Percentiles rank a stretch among this genome's conserved stretches.
These are phyloP conservation scores for Drosophila anceps DNA, from an alignment of 2,888 invertebrate genomes.

Conservation along the genomic window DNA sequence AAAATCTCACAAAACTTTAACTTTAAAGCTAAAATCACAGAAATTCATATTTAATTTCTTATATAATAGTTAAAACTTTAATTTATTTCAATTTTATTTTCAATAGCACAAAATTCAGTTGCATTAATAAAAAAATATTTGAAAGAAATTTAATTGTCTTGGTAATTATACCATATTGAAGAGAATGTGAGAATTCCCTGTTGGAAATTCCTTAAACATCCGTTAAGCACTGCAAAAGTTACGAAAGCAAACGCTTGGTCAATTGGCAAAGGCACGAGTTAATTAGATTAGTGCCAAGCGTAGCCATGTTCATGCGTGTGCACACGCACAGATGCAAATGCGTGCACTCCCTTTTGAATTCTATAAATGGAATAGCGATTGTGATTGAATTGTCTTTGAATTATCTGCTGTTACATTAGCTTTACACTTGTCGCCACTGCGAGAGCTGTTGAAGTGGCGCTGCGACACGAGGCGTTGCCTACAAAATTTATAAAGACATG, in stretches of 20 bases:
- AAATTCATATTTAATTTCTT: neutral
- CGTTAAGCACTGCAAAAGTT: neutral
- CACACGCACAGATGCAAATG: neutral
- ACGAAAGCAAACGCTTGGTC: neutral
- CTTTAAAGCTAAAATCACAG: neutral
- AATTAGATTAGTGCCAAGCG: constrained; percentile 4
- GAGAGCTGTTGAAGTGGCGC: neutral
- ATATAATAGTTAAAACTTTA: neutral
- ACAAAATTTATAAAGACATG: neutral
- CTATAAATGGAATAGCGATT: constrained; percentile 3
- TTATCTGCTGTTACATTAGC: neutral
- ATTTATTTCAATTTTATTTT: neutral
- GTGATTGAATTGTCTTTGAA: constrained; percentile 2
- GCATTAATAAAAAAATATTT: neutral
- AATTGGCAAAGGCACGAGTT: neutral
- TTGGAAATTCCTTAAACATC: neutral
- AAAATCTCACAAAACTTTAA: neutral
- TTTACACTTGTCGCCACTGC: neutral
- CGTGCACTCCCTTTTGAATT: neutral
- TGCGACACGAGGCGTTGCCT: neutral
- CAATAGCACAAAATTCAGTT: neutral
- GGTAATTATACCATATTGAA: neutral
- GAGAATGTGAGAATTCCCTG: neutral
- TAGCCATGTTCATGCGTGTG: neutral
- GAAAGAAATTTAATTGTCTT: neutral